Conservation (phyloP, 2,797 vertebrate species). For the Periophthalmus magnuspinnatus region DNA sequence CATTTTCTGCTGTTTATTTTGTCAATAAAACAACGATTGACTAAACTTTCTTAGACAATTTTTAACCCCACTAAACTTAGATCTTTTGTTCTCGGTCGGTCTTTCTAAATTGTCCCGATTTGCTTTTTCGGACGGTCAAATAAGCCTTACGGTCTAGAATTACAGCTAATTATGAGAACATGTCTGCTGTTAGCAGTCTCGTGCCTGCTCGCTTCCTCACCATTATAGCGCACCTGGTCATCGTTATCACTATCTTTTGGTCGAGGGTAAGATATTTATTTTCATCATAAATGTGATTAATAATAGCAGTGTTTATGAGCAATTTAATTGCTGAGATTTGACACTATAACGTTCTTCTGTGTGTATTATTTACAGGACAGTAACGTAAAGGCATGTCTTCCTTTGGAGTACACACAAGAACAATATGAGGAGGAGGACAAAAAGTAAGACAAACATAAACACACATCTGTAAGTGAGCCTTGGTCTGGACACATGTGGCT, state of each 20-base stretch:
- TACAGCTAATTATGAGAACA: slow-evolving; percentile 30
- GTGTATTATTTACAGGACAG: slow-evolving; percentile 74
- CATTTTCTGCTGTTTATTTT: not conserved
- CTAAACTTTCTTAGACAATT: not conserved
- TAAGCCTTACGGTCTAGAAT: not conserved
- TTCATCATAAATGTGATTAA: not conserved
- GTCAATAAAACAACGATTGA: not conserved
- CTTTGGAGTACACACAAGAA: slow-evolving; percentile 80
- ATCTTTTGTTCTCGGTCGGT: not conserved
- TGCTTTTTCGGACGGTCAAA: not conserved
- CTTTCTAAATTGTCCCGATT: not conserved
- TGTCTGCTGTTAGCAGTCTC: slow-evolving; percentile 80
- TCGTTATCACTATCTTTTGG: slow-evolving; percentile 91
- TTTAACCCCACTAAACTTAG: not conserved
- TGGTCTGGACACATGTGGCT: too few species aligned
- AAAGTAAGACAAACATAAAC: slow-evolving; percentile 68
- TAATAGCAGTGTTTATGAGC: too few species aligned
- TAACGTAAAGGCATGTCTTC: slow-evolving; percentile 85
- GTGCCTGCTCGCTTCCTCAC: slow-evolving; percentile 88
- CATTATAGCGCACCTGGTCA: slow-evolving; percentile 84
- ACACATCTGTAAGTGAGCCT: too few species aligned
- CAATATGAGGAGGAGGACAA: slow-evolving; percentile 80
- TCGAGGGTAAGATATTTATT: slow-evolving; percentile 77
- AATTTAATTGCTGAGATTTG: too few species aligned
- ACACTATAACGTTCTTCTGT: not conserved